A percentile compares a stretch with the other conserved stretches of the same genome.
Conservation (phyloP, 1,140 invertebrate genomes). For the Dinoponera quadriceps region DNA sequence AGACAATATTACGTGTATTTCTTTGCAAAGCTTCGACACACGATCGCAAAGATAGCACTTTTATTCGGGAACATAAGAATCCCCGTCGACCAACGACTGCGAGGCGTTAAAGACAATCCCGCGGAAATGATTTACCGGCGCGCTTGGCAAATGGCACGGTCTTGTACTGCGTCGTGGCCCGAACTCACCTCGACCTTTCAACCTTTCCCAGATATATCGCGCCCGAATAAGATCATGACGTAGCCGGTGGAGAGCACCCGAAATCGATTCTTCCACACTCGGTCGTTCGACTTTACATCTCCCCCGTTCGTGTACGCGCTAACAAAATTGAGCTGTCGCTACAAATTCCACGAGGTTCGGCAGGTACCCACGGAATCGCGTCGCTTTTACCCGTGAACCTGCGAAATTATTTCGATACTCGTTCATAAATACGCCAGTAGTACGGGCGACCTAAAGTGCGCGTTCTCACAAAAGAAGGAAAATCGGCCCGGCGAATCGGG, state of each 20-base stretch:
- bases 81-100: constrained; percentile 8
- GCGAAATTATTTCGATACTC: constrained; percentile 50
- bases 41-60: constrained; percentile 4
- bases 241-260: constrained; percentile 17
- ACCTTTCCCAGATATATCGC: constrained; percentile 64
- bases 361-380: constrained; percentile 10
- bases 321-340: constrained; percentile 49
- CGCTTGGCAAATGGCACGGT: constrained; percentile 59
- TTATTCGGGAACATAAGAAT: constrained; percentile 2
- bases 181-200: constrained; percentile 29
- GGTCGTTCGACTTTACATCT: constrained; percentile 15
- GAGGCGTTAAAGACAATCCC: constrained; percentile 46
- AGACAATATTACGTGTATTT: not conserved
- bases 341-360: constrained; percentile 50
- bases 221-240: constrained; percentile 55
- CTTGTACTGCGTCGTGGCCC: constrained; percentile 42
- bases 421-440: constrained; percentile 33
- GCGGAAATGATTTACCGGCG: constrained; percentile 52
- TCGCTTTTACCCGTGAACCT: constrained; percentile 33
- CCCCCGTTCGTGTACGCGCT: not conserved
- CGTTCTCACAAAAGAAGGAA: constrained; percentile 10
- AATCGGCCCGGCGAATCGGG: not conserved
- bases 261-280: constrained; percentile 49
- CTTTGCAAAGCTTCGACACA: not conserved
- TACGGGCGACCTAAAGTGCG: constrained; percentile 16